These are phyloP conservation scores for Eupithecia vulgata DNA, from an alignment of 2,888 invertebrate species.

Conservation along the genomic window DNA sequence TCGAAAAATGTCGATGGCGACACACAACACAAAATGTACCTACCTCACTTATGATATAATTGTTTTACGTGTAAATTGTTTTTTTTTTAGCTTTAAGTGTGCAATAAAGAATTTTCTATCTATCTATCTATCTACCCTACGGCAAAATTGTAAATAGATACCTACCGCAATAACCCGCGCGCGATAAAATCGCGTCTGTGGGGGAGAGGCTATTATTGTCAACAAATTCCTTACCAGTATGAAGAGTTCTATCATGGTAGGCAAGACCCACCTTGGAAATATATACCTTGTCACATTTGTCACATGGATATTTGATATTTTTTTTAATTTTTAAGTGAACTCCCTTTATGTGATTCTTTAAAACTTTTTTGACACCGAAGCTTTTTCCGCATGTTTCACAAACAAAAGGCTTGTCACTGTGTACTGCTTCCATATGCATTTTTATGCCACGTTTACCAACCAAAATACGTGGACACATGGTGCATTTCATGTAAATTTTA, in stretches of 20 bases:
- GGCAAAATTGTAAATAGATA: too few relatives aligned
- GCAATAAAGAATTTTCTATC: too few relatives aligned
- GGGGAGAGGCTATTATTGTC: neutral
- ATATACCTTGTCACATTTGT: constrained; percentile 60
- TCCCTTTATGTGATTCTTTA: neutral
- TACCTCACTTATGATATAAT: too few relatives aligned
- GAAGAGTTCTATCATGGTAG: neutral
- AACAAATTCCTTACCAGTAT: constrained; percentile 39
- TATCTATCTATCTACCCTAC: too few relatives aligned
- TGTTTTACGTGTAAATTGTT: too few relatives aligned
- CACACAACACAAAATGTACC: too few relatives aligned
- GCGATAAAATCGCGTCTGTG: neutral
- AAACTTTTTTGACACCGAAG: neutral
- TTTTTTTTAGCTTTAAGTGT: too few relatives aligned
- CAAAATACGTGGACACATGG: constrained; percentile 61
- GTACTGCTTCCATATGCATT: constrained; percentile 68
- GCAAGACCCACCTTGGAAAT: neutral
- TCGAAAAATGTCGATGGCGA: too few relatives aligned
- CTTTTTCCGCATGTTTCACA: constrained; percentile 66
- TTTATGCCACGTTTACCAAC: constrained; percentile 63
- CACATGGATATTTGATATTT: constrained; percentile 44
- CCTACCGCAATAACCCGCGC: too few relatives aligned
- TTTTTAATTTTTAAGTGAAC: neutral
- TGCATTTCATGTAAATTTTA: constrained; percentile 50
- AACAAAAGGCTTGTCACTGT: constrained; percentile 61